A percentile compares a stretch with the other conserved stretches of the same genome.
Evolutionary conservation across 2,888 invertebrate species (phyloP).

Genomic region (Acleris laterana): DNA sequence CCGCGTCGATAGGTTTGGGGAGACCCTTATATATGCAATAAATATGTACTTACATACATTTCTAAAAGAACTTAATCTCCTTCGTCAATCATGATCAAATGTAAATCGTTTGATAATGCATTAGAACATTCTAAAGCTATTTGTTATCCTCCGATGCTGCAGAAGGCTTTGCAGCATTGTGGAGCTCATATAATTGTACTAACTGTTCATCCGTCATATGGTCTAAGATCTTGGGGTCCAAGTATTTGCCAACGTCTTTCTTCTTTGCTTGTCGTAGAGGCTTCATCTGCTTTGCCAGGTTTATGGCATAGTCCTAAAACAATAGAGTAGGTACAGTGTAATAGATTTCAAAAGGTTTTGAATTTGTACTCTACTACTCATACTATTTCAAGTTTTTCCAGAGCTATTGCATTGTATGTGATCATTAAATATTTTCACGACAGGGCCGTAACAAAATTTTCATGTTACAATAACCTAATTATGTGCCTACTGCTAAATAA

Average conservation of each 20-base stretch:
- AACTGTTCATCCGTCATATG: constrained; percentile 92
- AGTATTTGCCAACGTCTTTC: constrained; percentile 85
- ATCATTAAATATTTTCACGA: no score
- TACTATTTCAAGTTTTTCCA: no score
- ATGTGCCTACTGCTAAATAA: no score
- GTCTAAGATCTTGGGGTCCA: constrained; percentile 86
- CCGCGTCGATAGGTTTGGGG: no score
- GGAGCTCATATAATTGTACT: constrained; percentile 92
- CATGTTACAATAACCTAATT: no score
- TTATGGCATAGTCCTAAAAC: constrained; percentile 90
- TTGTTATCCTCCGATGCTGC: constrained; percentile 1
- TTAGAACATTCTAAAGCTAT: not conserved
- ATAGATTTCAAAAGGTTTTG: no score
- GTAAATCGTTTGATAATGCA: not conserved
- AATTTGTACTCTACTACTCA: no score
- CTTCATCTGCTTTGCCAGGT: constrained; percentile 89
- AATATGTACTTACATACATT: no score
- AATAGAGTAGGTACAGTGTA: constrained; percentile 13
- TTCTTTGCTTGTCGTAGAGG: constrained; percentile 85
- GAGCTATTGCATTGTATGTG: no score
- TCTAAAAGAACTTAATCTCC: not conserved
- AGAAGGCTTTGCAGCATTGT: constrained; percentile 83
- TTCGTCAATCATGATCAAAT: not conserved
- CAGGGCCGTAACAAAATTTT: no score
- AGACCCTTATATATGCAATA: no score